Evolutionary conservation across 2,113 vertebrate genomes (phyloP).

Genomic region (Dendropsophus ebraccatus): DNA sequence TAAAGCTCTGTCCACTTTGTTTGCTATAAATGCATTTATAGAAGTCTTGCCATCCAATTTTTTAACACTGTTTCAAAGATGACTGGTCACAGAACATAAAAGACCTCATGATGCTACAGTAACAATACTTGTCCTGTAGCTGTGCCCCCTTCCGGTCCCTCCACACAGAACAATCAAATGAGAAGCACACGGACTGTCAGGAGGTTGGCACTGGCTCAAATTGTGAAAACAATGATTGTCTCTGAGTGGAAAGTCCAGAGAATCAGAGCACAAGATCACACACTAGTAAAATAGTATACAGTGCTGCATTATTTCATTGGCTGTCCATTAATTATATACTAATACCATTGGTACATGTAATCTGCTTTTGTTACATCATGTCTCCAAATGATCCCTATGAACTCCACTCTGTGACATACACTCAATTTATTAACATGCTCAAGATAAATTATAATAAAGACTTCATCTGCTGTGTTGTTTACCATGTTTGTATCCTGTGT

Average conservation of each 20-base stretch:
- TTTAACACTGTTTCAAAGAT: no score
- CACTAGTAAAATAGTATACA: conserved; percentile 1
- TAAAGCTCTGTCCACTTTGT: background rate
- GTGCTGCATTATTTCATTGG: background rate
- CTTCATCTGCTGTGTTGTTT: no score
- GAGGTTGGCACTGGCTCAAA: conserved; percentile 21
- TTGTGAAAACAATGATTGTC: conserved; percentile 1
- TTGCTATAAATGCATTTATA: no score
- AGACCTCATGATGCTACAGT: background rate
- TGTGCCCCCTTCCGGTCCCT: conserved; percentile 8
- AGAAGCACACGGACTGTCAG: conserved; percentile 10
- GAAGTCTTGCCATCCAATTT: no score
- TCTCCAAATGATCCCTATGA: no score
- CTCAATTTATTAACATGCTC: no score
- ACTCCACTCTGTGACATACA: no score
- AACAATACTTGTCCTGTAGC: background rate
- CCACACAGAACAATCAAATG: conserved; percentile 37
- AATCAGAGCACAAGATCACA: background rate
- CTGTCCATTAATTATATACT: background rate
- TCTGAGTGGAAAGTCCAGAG: background rate
- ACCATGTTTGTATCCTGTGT: no score
- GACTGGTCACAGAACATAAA: background rate
- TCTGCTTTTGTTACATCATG: no score
- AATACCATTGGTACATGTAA: no score
- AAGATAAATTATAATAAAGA: no score